A percentile compares a stretch with the other conserved stretches of the same genome.
These are phyloP conservation scores for Lutjanus erythropterus DNA, from an alignment of 2,113 vertebrate species.

Conservation along the genomic window DNA sequence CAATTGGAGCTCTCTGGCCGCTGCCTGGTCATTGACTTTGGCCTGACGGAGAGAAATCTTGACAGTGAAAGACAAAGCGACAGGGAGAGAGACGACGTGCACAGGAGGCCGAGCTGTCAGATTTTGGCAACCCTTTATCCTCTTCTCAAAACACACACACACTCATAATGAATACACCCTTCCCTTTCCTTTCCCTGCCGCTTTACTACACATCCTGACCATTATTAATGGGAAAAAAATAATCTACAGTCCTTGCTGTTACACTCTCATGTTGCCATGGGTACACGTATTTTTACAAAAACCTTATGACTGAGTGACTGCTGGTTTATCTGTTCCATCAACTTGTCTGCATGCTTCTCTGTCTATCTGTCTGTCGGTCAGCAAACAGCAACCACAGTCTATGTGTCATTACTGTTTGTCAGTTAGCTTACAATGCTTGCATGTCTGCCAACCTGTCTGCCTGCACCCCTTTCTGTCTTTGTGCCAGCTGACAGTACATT, in stretches of 20 bases:
- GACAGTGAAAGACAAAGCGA: constrained; percentile 57
- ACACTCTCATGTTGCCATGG: constrained; percentile 20
- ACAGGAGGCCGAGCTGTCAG: constrained; percentile 56
- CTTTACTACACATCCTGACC: constrained; percentile 7
- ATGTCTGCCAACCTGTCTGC: constrained; percentile 53
- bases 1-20: constrained; percentile 18
- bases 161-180: constrained; percentile 24
- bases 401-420: constrained; percentile 44
- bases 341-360: constrained; percentile 29
- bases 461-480: constrained; percentile 35
- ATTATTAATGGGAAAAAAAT: neutral
- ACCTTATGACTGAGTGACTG: constrained; percentile 29
- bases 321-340: constrained; percentile 14
- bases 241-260: neutral
- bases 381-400: constrained; percentile 15
- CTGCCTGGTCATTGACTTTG: constrained; percentile 40
- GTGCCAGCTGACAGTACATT: constrained; percentile 32
- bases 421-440: constrained; percentile 21
- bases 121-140: constrained; percentile 50
- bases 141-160: constrained; percentile 28
- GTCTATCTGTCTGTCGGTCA: constrained; percentile 27
- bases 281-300: constrained; percentile 13
- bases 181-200: constrained; percentile 23
- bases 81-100: constrained; percentile 32
- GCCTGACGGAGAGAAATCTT: constrained; percentile 42